Base-by-base conservation (phyloP, 2,113 vertebrate species). In the Pan paniscus region DNA sequence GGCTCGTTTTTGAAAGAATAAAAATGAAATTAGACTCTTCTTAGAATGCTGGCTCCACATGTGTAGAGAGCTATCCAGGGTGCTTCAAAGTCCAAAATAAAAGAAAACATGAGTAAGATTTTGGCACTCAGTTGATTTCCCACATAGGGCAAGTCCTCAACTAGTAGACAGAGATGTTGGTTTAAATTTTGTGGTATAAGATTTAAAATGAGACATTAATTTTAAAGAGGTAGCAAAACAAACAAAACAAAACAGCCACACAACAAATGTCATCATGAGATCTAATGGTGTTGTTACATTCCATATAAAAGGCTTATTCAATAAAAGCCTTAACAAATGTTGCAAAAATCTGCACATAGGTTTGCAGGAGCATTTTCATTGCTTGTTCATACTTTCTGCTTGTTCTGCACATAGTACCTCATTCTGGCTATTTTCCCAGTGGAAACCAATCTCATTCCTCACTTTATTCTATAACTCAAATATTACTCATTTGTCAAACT, bases 181-280 rank as follows among this genome's bases (percentile, higher is more conserved):
- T 43, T 88, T 90, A 57, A 78, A 92, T 73, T 85, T 82, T 91
- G 10, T 52, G 27, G 3, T 61, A 16, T 38, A 68, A 76, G 43
- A 89, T 78, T 85, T 76, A 84, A 90, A 93, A 14, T 64, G 46
- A 96, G 38, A 83, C 68, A 89, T 38, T 88, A 57, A 55, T 52
- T 96, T 11, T 50, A 57, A 92, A 78, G 2, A 78, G 5, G 14
- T 64, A 79, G 14, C 38, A 93, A 90, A 55, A 89, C 50, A 90
- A 55, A 89, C 50, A 72, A 88, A 55, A 89, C 50, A 83, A 86
- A 68, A 32, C 18, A 73, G 3, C 14, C 18, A 86, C 43, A 50
- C 61, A 86, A 52, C 12, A 30, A 93, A 52, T 35, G 27, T 67
- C 72, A n/a, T 7, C 32, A 2, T 50, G 3, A 20, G 16, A 70